phyloP scores from a whole-genome alignment of 2,113 vertebrate genomes.

The Rattus rattus region DNA sequence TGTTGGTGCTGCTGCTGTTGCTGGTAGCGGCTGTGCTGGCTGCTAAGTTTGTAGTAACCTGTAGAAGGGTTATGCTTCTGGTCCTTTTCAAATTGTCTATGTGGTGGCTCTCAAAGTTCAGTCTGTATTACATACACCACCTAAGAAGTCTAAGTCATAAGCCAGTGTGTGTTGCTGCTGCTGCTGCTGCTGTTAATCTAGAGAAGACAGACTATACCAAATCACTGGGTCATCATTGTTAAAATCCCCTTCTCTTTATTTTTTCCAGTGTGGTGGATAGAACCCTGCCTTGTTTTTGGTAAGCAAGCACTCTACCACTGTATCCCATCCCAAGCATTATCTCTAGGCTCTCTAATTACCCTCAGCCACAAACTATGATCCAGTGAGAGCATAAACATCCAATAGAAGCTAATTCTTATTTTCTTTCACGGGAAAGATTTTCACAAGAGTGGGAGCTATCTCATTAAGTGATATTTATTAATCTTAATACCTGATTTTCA shows the following conservation, averaged over 20 bases:
- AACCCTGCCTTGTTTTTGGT: not conserved
- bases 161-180: too few species aligned
- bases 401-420: not conserved
- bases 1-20: not conserved
- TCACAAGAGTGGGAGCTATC: not conserved
- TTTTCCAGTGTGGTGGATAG: not conserved
- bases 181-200: not conserved
- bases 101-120: not conserved
- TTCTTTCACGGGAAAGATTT: constrained; percentile 18
- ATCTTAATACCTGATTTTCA: constrained; percentile 40
- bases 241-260: not conserved
- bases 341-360: not conserved
- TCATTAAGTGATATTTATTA: constrained; percentile 27
- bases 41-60: not conserved
- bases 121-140: not conserved
- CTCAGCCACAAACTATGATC: not conserved
- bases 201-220: not conserved
- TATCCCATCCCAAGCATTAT: not conserved
- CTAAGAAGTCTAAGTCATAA: not conserved
- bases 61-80: not conserved
- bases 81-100: not conserved
- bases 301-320: not conserved
- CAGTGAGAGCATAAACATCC: not conserved
- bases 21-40: not conserved
- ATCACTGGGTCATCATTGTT: not conserved